phyloP scores from a whole-genome alignment of 2,113 vertebrate species.

The Peromyscus maniculatus region DNA sequence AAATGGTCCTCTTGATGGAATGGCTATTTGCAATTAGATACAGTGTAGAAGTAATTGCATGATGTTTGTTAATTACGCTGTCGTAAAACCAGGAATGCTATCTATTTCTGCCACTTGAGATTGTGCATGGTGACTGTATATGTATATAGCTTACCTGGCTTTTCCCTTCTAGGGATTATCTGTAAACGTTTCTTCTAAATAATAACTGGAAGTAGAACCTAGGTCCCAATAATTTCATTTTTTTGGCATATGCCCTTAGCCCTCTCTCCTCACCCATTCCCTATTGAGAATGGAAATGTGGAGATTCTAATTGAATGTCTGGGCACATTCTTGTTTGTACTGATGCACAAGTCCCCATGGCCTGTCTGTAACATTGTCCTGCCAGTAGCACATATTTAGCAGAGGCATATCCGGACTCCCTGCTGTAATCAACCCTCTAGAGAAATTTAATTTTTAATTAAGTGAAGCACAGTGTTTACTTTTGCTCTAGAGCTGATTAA shows the following conservation, averaged over 20 bases:
- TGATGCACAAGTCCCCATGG: constrained; percentile 71
- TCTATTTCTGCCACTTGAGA: neutral
- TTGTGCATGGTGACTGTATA: neutral
- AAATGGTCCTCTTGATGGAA: neutral
- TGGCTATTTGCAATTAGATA: neutral
- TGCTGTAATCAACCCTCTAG: constrained; percentile 82
- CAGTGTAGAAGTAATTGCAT: neutral
- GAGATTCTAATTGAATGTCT: constrained; percentile 75
- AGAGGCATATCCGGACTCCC: constrained; percentile 63
- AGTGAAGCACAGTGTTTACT: constrained; percentile 86
- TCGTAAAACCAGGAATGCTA: neutral
- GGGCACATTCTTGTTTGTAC: constrained; percentile 74
- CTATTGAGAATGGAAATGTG: constrained; percentile 41
- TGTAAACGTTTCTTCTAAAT: neutral
- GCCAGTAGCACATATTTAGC: constrained; percentile 81
- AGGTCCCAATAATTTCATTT: neutral
- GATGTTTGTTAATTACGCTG: neutral
- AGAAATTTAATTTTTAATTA: constrained; percentile 90
- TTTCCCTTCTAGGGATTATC: neutral
- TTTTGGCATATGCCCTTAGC: constrained; percentile 57
- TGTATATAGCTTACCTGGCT: neutral
- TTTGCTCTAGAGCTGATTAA: constrained; percentile 85
- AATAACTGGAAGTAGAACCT: neutral
- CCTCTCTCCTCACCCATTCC: constrained; percentile 14
- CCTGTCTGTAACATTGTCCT: constrained; percentile 75